Evolutionary conservation across 2,113 vertebrate species (phyloP).

Genomic region (Dromaius novaehollandiae): DNA sequence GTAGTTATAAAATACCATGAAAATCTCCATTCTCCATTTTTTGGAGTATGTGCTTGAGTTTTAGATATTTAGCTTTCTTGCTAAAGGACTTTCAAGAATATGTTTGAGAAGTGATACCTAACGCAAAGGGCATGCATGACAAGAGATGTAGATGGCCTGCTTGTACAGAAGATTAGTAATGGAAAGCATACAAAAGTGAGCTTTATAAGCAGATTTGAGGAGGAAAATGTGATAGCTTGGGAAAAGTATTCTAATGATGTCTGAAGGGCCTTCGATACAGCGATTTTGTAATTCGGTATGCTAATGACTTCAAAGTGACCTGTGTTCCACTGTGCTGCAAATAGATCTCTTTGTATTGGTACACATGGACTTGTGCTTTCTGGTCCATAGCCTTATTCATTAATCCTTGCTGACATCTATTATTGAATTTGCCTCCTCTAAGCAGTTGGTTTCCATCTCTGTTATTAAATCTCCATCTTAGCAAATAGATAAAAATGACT

Average conservation of each 20-base stretch:
- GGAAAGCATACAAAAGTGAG: not conserved
- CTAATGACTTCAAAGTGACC: slow-evolving; percentile 56
- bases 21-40: not conserved
- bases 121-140: not conserved
- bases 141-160: not conserved
- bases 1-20: not conserved
- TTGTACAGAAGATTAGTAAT: not conserved
- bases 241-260: not conserved
- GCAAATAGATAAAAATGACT: not conserved
- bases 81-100: not conserved
- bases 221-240: not conserved
- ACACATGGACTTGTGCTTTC: slow-evolving; percentile 48
- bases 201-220: not conserved
- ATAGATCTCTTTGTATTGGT: slow-evolving; percentile 56
- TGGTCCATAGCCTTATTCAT: slow-evolving; percentile 57
- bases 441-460: slow-evolving; percentile 56
- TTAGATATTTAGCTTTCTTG: not conserved
- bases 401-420: slow-evolving; percentile 65
- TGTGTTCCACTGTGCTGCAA: slow-evolving; percentile 46
- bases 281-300: slow-evolving; percentile 33
- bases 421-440: slow-evolving; percentile 58
- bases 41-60: not conserved
- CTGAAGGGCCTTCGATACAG: not conserved
- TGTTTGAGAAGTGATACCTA: not conserved
- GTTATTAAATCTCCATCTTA: slow-evolving; percentile 40